Conservation (phyloP, 1,140 invertebrate species). For the Achatina immaculata region DNA sequence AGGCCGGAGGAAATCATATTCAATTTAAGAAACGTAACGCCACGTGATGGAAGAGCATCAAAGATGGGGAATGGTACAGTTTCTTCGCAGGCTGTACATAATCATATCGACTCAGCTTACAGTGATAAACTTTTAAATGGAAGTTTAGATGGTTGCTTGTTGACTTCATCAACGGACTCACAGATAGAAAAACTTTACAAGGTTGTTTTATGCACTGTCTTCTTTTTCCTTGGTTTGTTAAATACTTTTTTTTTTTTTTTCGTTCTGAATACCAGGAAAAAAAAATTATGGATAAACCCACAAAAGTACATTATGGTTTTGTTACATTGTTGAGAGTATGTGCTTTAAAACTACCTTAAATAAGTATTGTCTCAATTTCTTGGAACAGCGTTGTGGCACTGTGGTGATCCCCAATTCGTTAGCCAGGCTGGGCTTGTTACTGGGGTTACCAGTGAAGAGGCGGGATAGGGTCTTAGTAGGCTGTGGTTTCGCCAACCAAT, state of each 20-base stretch:
- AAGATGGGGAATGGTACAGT: not conserved
- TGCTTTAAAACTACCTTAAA: no score
- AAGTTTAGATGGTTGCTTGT: not conserved
- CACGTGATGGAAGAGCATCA: not conserved
- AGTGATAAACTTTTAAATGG: not conserved
- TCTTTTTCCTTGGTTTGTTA: not conserved
- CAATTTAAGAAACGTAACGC: constrained; percentile 50
- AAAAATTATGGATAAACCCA: no score
- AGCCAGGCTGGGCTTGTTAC: no score
- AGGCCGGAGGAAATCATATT: constrained; percentile 76
- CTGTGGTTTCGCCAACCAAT: no score
- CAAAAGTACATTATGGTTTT: no score
- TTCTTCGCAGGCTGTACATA: not conserved
- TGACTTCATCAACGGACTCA: not conserved
- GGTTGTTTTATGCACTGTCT: not conserved
- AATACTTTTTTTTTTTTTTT: not conserved
- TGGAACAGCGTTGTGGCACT: no score
- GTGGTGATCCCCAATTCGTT: no score
- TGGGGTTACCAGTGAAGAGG: no score
- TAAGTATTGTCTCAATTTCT: no score
- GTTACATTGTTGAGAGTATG: no score
- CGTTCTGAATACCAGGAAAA: no score
- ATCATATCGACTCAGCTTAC: not conserved
- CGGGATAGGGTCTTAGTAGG: no score
- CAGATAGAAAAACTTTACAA: not conserved